phyloP scores from a whole-genome alignment of 2,888 invertebrate species.

The Leucania comma region DNA sequence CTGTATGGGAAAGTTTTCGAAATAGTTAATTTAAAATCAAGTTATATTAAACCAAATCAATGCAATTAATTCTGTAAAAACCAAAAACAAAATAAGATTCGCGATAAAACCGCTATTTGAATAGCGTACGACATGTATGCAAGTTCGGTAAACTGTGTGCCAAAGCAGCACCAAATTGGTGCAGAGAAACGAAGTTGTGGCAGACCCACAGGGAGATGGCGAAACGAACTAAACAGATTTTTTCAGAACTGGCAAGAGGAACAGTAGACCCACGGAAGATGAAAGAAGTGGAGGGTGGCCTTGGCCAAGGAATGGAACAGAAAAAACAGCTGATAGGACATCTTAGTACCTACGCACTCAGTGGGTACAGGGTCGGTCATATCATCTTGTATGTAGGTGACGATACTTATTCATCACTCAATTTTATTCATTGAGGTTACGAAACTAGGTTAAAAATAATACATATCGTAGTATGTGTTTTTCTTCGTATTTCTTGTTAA shows the following conservation, averaged over 20 bases:
- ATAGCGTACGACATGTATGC: too few relatives aligned
- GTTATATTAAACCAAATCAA: not conserved
- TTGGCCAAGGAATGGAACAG: too few relatives aligned
- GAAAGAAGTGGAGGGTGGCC: too few relatives aligned
- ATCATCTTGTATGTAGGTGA: conserved; percentile 46
- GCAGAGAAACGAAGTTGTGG: too few relatives aligned
- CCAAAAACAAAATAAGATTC: not conserved
- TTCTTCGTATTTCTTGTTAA: conserved; percentile 12
- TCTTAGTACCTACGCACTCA: conserved; percentile 5
- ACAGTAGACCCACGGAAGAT: too few relatives aligned
- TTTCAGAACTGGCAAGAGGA: too few relatives aligned
- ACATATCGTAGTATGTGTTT: conserved; percentile 15
- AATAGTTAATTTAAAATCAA: not conserved
- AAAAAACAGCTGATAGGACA: not conserved
- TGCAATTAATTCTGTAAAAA: not conserved
- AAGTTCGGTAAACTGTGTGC: too few relatives aligned
- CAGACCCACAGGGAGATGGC: too few relatives aligned
- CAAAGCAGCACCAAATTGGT: too few relatives aligned
- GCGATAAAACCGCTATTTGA: not conserved
- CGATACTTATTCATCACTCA: conserved; percentile 49
- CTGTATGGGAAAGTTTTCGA: too few relatives aligned
- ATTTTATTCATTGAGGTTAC: conserved; percentile 59
- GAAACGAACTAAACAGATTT: too few relatives aligned
- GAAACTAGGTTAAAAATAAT: conserved; percentile 33
- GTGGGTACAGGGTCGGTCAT: conserved; percentile 21